Evolutionary conservation across 37 sponge, comb jelly and placozoan species (phyloP).

Genomic region (Oscarella lobularis): DNA sequence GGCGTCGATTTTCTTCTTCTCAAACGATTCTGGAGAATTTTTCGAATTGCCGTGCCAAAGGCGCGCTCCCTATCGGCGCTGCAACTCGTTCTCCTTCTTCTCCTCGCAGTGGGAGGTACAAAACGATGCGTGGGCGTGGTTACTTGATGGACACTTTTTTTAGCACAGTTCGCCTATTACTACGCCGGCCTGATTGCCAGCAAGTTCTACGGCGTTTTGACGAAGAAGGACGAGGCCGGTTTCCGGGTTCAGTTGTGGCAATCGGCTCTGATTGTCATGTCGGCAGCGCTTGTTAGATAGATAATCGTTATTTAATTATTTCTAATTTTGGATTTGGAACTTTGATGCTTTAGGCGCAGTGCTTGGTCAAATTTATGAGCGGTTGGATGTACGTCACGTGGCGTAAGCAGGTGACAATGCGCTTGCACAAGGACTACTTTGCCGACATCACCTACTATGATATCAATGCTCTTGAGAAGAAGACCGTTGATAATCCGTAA

Average conservation of each 20-base stretch:
- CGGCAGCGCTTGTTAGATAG: conserved; percentile 54
- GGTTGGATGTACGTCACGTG: background rate
- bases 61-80: background rate
- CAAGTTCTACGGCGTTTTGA: conserved; percentile 50
- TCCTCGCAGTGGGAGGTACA: background rate
- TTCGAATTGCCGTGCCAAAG: background rate
- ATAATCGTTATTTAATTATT: conserved; percentile 6
- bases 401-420: background rate
- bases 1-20: background rate
- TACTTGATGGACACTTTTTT: conserved; percentile 1
- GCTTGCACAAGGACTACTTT: background rate
- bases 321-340: background rate
- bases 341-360: background rate
- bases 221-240: conserved; percentile 17
- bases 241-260: conserved; percentile 55
- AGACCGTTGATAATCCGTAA: background rate
- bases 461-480: background rate
- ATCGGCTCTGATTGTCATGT: conserved; percentile 25
- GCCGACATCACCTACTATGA: background rate
- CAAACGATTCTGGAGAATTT: background rate
- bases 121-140: too few species aligned
- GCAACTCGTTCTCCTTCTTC: background rate
- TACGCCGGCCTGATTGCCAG: conserved; percentile 70
- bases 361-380: background rate
- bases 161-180: conserved; percentile 64